These are phyloP conservation scores for Euschistus heros DNA, from an alignment of 1,140 invertebrate species.

Conservation along the genomic window DNA sequence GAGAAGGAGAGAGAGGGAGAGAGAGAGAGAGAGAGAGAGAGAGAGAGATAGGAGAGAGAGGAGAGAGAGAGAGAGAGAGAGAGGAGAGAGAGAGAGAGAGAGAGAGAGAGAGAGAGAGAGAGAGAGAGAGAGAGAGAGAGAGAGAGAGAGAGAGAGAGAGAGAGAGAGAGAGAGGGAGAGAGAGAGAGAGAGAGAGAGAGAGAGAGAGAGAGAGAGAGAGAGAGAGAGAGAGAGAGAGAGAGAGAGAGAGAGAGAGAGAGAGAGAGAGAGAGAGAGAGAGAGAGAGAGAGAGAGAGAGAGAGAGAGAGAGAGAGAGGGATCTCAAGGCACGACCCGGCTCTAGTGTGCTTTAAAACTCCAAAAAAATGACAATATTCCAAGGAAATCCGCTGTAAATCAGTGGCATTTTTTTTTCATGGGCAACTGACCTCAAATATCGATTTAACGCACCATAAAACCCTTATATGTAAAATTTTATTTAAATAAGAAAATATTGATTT, in stretches of 20 bases:
- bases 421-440: too few species aligned
- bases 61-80: not conserved
- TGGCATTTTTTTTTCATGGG: too few species aligned
- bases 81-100: not conserved
- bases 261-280: slow-evolving; percentile 7
- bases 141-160: not conserved
- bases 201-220: slow-evolving; percentile 7
- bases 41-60: not conserved
- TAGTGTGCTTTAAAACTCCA: too few species aligned
- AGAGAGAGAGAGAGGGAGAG: not conserved
- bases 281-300: slow-evolving; percentile 15
- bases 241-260: not conserved
- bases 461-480: too few species aligned
- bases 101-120: not conserved
- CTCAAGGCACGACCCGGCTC: too few species aligned
- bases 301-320: slow-evolving; percentile 5
- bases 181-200: not conserved
- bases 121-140: not conserved
- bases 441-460: too few species aligned
- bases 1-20: slow-evolving; percentile 8
- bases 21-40: not conserved
- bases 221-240: not conserved
- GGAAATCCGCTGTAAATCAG: too few species aligned
- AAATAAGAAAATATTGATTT: too few species aligned
- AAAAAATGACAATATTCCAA: too few species aligned